These are phyloP conservation scores for Mustela lutreola DNA, from an alignment of 2,113 vertebrate genomes.

Conservation along the genomic window DNA sequence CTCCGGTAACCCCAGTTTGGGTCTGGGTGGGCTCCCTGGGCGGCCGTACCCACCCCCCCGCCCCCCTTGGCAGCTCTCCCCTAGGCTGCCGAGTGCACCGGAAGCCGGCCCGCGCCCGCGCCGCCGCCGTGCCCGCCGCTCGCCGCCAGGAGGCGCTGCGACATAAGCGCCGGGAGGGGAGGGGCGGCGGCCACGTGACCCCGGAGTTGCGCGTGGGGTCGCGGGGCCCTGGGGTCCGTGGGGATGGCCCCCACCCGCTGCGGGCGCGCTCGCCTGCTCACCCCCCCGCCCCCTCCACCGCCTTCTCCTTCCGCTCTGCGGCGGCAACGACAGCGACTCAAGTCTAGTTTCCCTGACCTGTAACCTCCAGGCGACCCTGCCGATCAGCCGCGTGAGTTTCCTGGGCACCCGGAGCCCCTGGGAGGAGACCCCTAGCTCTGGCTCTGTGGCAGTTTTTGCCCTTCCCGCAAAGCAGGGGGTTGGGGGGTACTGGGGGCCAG, in stretches of 20 bases:
- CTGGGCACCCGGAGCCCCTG: constrained; percentile 79
- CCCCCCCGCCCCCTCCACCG: background rate
- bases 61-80: accelerated
- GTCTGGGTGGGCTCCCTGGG: background rate
- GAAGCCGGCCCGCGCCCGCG: background rate
- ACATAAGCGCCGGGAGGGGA: background rate
- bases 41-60: background rate
- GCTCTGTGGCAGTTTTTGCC: constrained; percentile 89
- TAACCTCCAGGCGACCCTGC: background rate
- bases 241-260: accelerated
- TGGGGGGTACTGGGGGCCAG: constrained; percentile 87
- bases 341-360: background rate
- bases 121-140: accelerated
- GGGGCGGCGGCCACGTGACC: background rate
- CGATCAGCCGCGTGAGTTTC: constrained; percentile 79
- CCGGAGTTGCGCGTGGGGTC: background rate
- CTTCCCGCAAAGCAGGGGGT: constrained; percentile 83
- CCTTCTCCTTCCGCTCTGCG: background rate
- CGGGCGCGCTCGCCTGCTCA: background rate
- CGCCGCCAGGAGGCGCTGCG: background rate
- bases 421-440: background rate
- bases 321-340: background rate
- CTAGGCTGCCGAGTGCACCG: background rate
- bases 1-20: background rate
- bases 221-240: background rate